These are phyloP conservation scores for Melieria crassipennis DNA, from an alignment of 2,888 invertebrate genomes.

Conservation along the genomic window DNA sequence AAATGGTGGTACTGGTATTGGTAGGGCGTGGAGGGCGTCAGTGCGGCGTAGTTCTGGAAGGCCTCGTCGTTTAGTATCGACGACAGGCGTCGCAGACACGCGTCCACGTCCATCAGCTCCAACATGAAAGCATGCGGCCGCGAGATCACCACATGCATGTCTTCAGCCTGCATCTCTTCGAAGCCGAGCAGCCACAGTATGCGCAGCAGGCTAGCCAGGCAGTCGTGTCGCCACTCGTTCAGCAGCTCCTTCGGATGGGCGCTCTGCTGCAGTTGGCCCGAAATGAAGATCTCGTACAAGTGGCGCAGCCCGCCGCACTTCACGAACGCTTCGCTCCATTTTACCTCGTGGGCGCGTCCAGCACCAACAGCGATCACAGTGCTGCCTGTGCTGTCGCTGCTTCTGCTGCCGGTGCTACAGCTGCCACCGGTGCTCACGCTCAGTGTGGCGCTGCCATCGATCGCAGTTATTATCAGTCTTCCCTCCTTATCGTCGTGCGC, in stretches of 20 bases:
- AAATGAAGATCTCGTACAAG: conserved; percentile 91
- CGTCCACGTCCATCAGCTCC: conserved; percentile 85
- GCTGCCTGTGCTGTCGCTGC: conserved; percentile 24
- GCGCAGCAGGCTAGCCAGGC: conserved; percentile 86
- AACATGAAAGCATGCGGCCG: conserved; percentile 70
- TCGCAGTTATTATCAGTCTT: conserved; percentile 29
- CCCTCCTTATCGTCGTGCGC: conserved; percentile 19
- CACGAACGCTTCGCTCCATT: conserved; percentile 84
- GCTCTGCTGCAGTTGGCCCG: conserved; percentile 80
- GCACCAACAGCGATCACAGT: conserved; percentile 11
- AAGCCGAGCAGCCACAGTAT: conserved; percentile 88
- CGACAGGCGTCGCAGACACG: conserved; percentile 84
- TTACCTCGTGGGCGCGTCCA: conserved; percentile 42
- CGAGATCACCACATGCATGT: conserved; percentile 74
- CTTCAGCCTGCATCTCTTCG: conserved; percentile 65
- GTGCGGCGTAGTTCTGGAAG: conserved; percentile 70
- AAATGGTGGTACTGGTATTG: conserved; percentile 83
- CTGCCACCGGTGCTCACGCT: too few relatives aligned
- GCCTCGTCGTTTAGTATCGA: conserved; percentile 84
- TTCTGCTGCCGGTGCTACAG: not conserved
- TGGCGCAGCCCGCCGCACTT: conserved; percentile 88
- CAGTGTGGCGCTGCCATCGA: conserved; percentile 33
- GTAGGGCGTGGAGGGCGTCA: conserved; percentile 47
- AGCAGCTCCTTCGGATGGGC: conserved; percentile 71
- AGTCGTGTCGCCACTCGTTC: conserved; percentile 93